A percentile compares a stretch with the other conserved stretches of the same genome.
Conservation (phyloP, 1,140 invertebrate genomes). For the Eueides isabella region DNA sequence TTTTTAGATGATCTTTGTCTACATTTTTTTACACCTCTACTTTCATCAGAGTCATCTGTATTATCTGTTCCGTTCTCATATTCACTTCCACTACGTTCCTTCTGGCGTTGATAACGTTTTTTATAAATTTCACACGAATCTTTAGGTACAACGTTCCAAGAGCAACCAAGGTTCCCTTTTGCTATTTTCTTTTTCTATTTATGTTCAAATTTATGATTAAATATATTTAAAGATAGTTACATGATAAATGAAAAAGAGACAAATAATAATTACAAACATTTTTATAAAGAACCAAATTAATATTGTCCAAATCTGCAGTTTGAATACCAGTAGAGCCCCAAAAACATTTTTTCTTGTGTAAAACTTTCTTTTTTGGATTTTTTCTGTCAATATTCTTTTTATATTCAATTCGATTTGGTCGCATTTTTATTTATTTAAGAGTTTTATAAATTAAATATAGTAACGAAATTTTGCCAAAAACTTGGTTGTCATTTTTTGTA, state of each 20-base stretch:
- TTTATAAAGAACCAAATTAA: conserved; percentile 44
- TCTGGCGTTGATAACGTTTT: conserved; percentile 43
- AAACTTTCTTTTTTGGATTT: background rate
- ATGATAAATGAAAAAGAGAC: background rate
- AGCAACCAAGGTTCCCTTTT: conserved; percentile 20
- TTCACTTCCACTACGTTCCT: background rate
- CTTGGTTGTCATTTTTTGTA: background rate
- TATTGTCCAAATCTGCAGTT: conserved; percentile 32
- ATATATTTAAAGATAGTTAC: background rate
- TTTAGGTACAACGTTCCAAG: conserved; percentile 58
- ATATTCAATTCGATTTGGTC: background rate
- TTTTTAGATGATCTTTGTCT: background rate
- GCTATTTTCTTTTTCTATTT: conserved; percentile 5
- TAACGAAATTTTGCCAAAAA: background rate
- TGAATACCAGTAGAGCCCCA: background rate
- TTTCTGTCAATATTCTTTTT: background rate
- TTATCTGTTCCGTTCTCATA: background rate
- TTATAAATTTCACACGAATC: conserved; percentile 63
- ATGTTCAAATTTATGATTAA: background rate
- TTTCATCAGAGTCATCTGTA: conserved; percentile 6
- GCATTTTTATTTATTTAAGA: conserved; percentile 1
- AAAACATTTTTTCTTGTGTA: background rate
- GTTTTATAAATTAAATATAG: background rate
- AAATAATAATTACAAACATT: conserved; percentile 38
- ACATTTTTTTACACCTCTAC: background rate